Base-by-base conservation (phyloP, 1,140 invertebrate genomes). In the Drosophila elegans region DNA sequence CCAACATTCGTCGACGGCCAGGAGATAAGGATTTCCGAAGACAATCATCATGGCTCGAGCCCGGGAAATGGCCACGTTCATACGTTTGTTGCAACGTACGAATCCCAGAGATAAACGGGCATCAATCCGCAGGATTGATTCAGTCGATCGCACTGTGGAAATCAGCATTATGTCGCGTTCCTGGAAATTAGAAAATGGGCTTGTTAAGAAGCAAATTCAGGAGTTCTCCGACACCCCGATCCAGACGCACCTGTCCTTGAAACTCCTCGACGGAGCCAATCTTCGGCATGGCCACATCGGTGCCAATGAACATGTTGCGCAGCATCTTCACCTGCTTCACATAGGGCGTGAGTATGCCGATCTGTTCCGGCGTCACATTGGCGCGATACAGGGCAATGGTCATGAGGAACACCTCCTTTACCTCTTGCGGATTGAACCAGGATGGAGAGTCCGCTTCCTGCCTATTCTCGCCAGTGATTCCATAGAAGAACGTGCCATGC, bases 191-290 rank as follows among this genome's bases (percentile, higher is more conserved):
- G 6, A 27, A 2, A 36, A 67, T 16, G 44, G 36, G 36, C 10
- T 38, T 7, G 6, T 32, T 32, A 6, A 5, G 29, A 32, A 32
- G 7, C 5, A 32, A 32, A 32, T 32, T 32, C 29, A 32, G 29
- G 4, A 7, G 29, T 32, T 7, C 29, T 32, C 5, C 6, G 7
- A 5, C 7, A 0, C 6, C 29, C 7, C 4, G 6, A 32, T 32
- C 6, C 5, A 32, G 2, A 32, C 29, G 29, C 4, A 91, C 90
- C 80, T 92, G 91, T 5, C 98, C 98, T 93, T 99, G 98, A 92
- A 99, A 99, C 91, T 99, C 98, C 94, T 99, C 98, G 2, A 98
- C 97, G 6, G 97, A 97, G 0, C 97, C 98, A 41, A 99, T 94
- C 94, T 98, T 97, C 3, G 97, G 96, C 64, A 94, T 86, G 6